Evolutionary conservation across 2,113 vertebrate species (phyloP), one percentile per base, ranked within the genome.

Genomic region (Caranx melampygus): DNA sequence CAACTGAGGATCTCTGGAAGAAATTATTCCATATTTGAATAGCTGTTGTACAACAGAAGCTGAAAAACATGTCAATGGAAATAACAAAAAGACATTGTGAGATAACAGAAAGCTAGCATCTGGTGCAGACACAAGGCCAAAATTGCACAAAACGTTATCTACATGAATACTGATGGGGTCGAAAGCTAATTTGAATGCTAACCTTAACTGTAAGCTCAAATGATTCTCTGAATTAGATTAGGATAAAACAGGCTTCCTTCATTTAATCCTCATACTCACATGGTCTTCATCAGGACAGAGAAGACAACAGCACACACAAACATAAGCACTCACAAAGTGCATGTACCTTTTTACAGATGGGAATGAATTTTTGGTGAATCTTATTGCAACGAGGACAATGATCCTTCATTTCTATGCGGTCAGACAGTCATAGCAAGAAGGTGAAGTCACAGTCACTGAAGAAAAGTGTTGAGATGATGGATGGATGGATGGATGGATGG

Each of bases 361-460:
- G 13, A 65, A 10, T 37, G 26, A 26, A 26, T 26, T 26, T 69
- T 51, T 52, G 79, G 20, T 37, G 9, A 72, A 21, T 62, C 33
- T 4, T 61, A 35, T 18, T 62, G 73, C 40, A 57, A 61, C 26
- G 26, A 63, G 52, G 54, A 49, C 20, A 55, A 51, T 20, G 8
- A 12, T 54, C 0, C 37, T 13, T 63, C 5, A 33, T 5, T 69
- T 75, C 34, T 55, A 37, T 58, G 57, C 0, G 40, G 66, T 66
- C n/a, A 72, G 61, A 75, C 47, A 54, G 47, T 64, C 33, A 54
- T 68, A 63, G 67, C 73, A 57, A 70, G 59, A 76, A 52, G 55
- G 83, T 89, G 81, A 81, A 81, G 68, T 88, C 77, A 83, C 44
- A 74, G 86, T 58, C 2, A 13, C 64, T 37, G 40, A 45, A 76